These are phyloP conservation scores for Cecropterus lyciades DNA, from an alignment of 1,140 invertebrate species.

Conservation along the genomic window DNA sequence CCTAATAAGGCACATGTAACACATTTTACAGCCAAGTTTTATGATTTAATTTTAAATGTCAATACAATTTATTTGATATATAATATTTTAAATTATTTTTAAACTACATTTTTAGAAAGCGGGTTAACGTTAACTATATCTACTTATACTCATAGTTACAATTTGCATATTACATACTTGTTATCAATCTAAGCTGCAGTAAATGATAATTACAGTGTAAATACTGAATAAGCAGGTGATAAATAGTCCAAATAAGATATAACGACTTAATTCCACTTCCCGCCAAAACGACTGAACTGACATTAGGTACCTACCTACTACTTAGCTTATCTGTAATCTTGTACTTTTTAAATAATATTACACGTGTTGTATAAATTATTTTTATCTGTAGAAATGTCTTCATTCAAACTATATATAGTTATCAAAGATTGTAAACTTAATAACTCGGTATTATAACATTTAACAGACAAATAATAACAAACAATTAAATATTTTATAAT, in stretches of 20 bases:
- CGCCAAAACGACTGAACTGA: slow-evolving; percentile 1
- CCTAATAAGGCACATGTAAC: background rate
- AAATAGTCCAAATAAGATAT: slow-evolving; percentile 6
- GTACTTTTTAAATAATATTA: too few species aligned
- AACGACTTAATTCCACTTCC: slow-evolving; percentile 2
- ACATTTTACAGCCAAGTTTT: background rate
- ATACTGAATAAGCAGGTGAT: slow-evolving; percentile 15
- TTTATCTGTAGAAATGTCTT: too few species aligned
- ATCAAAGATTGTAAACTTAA: too few species aligned
- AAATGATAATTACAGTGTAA: slow-evolving; percentile 18
- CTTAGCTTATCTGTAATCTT: too few species aligned
- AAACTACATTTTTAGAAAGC: too few species aligned
- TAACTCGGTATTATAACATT: background rate
- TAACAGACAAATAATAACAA: background rate
- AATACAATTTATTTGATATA: too few species aligned
- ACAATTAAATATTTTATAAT: background rate
- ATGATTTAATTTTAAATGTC: too few species aligned
- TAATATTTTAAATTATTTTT: too few species aligned
- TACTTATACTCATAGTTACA: too few species aligned
- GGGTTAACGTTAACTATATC: too few species aligned
- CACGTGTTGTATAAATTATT: too few species aligned
- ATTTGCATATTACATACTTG: background rate
- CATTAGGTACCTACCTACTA: background rate
- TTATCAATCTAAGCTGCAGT: slow-evolving; percentile 6
- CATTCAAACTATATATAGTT: too few species aligned